Percentiles rank a stretch among this genome's conserved stretches.
These are phyloP conservation scores for Archaeoteleia sp. DNA, from an alignment of 2,888 invertebrate species.

Conservation along the genomic window DNA sequence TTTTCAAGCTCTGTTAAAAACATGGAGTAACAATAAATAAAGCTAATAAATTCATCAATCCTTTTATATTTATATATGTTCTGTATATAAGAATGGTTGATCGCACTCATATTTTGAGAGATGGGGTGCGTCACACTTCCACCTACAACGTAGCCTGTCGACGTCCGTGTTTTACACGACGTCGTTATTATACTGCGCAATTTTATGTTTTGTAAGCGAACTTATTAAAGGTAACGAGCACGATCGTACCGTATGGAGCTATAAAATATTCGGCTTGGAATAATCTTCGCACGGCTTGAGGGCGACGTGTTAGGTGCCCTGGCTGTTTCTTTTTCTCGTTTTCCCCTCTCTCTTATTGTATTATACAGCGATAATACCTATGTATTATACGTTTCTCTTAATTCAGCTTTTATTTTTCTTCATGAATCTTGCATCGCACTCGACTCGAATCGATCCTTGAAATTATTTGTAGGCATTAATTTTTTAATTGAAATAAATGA, in stretches of 20 bases:
- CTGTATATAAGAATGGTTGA: conserved; percentile 6
- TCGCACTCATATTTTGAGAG: conserved; percentile 24
- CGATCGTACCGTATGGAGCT: conserved; percentile 56
- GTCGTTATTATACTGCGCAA: conserved; percentile 57
- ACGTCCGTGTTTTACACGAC: conserved; percentile 49
- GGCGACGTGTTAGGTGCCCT: conserved; percentile 34
- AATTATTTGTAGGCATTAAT: conserved; percentile 15
- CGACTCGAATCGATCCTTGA: conserved; percentile 8
- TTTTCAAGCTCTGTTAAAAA: no score
- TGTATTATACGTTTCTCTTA: conserved; percentile 8
- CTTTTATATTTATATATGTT: background rate
- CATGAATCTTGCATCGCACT: background rate
- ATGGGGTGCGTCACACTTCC: conserved; percentile 62
- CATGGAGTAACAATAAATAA: background rate
- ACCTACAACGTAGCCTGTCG: conserved; percentile 61
- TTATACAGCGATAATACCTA: conserved; percentile 1
- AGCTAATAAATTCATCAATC: background rate
- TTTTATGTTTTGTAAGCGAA: conserved; percentile 63
- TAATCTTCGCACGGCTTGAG: conserved; percentile 50
- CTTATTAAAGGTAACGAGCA: conserved; percentile 68
- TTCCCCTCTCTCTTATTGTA: conserved; percentile 9
- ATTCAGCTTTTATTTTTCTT: conserved; percentile 8
- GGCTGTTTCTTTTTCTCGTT: conserved; percentile 22
- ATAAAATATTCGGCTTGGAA: conserved; percentile 60
- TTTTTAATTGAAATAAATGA: conserved; percentile 41